phyloP scores from a whole-genome alignment of 2,797 vertebrate species.

The Coendou prehensilis region DNA sequence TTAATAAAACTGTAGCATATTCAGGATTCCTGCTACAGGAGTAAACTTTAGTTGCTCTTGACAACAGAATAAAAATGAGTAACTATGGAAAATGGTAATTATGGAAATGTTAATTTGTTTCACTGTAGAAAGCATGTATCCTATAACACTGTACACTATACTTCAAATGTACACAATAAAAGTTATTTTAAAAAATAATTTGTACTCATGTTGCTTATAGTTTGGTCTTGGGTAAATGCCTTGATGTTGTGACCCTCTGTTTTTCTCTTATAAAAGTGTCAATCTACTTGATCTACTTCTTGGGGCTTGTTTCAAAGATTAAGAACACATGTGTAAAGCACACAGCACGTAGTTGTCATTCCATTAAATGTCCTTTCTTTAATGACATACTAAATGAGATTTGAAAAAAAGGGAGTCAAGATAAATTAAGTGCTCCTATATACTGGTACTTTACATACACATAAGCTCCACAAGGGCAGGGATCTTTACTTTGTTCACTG shows the following conservation, averaged over 20 bases:
- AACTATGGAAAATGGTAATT: not conserved
- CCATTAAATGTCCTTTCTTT: constrained; percentile 3
- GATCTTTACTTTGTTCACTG: not conserved
- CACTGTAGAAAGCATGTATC: not conserved
- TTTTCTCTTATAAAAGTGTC: constrained; percentile 14
- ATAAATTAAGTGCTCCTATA: not conserved
- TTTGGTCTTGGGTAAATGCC: constrained; percentile 35
- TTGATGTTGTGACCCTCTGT: not conserved
- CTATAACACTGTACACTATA: not conserved
- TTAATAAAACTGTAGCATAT: not conserved
- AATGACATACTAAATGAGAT: not conserved
- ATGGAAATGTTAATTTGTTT: not conserved
- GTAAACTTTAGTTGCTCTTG: not conserved
- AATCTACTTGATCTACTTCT: not conserved
- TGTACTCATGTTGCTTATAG: not conserved
- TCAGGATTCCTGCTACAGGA: not conserved
- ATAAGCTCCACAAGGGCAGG: not conserved
- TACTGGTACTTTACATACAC: constrained; percentile 18
- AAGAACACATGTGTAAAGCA: not conserved
- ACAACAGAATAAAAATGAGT: not conserved
- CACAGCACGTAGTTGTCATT: not conserved
- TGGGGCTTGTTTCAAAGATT: not conserved
- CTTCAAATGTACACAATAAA: not conserved
- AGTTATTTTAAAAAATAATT: not conserved
- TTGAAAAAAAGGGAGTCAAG: constrained; percentile 18